Evolutionary conservation across 2,888 invertebrate genomes (phyloP), one percentile per base, ranked within the genome.

Genomic region (Lasioglossum calceatum): DNA sequence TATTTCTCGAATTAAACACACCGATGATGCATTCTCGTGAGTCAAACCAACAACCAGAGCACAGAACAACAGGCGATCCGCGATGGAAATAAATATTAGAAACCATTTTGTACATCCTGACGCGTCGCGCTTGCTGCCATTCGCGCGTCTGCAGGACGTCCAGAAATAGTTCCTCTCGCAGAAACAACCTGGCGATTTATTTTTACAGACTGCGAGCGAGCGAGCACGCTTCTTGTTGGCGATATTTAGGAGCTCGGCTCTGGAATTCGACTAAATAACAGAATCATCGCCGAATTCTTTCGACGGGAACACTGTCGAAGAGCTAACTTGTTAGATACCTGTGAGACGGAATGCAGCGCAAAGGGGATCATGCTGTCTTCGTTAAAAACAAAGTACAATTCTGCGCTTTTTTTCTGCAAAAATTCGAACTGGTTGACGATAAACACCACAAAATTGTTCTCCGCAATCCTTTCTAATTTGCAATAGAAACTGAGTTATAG

Each of bases 21-120:
- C 32, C 73, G 47, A 32, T 61, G 82, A 79, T 82, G 81, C 79
- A 79, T 79, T 82, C 79, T 54, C 74, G 77, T 77, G 86, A 85
- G 10, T 82, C 86, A 74, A 77, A 77, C 61, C 36, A 78, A 44
- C 27, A 27, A 12, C 5, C 27, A 14, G 50, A 61, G n/a, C 61
- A n/a, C 10, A 14, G 27, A 5, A 27, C 50, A 54, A 54, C 50
- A 23, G 50, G 23, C 0, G 61, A 61, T 61, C 61, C 61, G 4
- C 27, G 61, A 61, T 61, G 61, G 27, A 27, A 61, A 61, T 61
- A 27, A 0, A 61, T 8, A 2, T 23, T 54, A 19, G 50, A 54
- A 54, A 54, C 23, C 19, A 23, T 23, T 23, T 8, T 14, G 27
- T 14, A 14, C 3, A 61, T 61, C 61, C 61, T 61, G 61, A 61